Base-by-base conservation (phyloP, 64 coral and sea anemone species). In the Cladopsammia gracilis region DNA sequence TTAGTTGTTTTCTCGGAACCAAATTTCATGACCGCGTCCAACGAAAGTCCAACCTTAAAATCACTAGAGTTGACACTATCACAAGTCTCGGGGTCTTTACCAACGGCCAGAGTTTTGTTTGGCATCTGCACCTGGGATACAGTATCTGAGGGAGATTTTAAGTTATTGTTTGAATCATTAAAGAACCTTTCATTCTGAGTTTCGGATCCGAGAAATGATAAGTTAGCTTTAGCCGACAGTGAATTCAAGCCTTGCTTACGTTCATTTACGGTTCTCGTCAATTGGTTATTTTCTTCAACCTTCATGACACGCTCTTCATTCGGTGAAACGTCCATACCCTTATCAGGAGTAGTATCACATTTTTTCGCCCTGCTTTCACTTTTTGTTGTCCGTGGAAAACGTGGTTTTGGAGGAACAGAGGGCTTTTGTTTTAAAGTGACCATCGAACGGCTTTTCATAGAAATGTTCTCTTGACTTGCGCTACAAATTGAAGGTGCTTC, bases 381-480 rank as follows among this genome's bases (percentile, higher is more conserved):
- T 67, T 19, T 51, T 49, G 10, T n/a, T 67, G 80, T 12, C 44
- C 20, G 61, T 7, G 48, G 13, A 49, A 67, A 51, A 47, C 60
- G 45, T 12, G 80, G 80, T 62, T 67, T 84, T 13, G 80, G 80
- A 68, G 80, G 80, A 67, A 84, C 19, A 19, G 80, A 19, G 20
- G 62, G 80, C 19, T 84, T 84, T 50, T 67, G 62, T 23, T 68
- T 84, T 19, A 23, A 50, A 23, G 43, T 8, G 22, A 47, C 10
- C 19, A 6, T 22, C 18, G 34, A 47, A 5, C 43, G 15, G 15
- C 3, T 44, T 64, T 64, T 24, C 5, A 64, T 7, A 65, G 50
- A 24, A 10, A 47, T 9, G 26, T 65, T n/a, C 9, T 23, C 7
- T 22, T 48, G 43, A 4, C 9, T 9, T 11, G 18, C 5, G 4